A percentile compares a stretch with the other conserved stretches of the same genome.
Conservation (phyloP, 2,113 vertebrate genomes). For the Engraulis encrasicolus region DNA sequence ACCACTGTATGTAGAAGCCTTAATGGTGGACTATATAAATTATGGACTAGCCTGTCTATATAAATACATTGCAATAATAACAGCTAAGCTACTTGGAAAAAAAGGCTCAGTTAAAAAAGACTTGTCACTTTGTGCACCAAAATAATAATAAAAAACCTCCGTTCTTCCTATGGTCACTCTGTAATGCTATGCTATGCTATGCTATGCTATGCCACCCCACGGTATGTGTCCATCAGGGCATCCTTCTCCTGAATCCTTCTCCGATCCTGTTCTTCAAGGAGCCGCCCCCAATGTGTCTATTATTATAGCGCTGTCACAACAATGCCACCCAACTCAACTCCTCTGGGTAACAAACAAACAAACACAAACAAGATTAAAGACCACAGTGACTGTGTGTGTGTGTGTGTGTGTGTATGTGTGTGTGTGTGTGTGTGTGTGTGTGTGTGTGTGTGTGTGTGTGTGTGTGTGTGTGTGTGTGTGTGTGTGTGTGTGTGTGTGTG, state of each 20-base stretch:
- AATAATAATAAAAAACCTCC: too few relatives aligned
- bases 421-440: too few relatives aligned
- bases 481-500: too few relatives aligned
- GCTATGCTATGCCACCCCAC: too few relatives aligned
- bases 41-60: not conserved
- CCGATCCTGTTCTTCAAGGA: not conserved
- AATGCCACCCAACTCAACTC: not conserved
- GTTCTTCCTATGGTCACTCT: not conserved
- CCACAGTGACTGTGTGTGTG: not conserved
- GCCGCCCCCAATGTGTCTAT: not conserved
- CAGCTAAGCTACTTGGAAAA: not conserved
- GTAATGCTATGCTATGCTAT: not conserved
- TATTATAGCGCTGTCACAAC: not conserved
- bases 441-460: too few relatives aligned
- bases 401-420: too few relatives aligned
- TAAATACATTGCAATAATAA: not conserved
- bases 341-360: not conserved
- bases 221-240: not conserved
- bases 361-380: not conserved
- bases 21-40: too few relatives aligned
- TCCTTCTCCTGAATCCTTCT: not conserved
- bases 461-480: too few relatives aligned
- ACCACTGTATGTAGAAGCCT: too few relatives aligned
- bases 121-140: too few relatives aligned
- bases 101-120: too few relatives aligned